Conservation (phyloP, 2,797 vertebrate species). For the Hydrolagus colliei region DNA sequence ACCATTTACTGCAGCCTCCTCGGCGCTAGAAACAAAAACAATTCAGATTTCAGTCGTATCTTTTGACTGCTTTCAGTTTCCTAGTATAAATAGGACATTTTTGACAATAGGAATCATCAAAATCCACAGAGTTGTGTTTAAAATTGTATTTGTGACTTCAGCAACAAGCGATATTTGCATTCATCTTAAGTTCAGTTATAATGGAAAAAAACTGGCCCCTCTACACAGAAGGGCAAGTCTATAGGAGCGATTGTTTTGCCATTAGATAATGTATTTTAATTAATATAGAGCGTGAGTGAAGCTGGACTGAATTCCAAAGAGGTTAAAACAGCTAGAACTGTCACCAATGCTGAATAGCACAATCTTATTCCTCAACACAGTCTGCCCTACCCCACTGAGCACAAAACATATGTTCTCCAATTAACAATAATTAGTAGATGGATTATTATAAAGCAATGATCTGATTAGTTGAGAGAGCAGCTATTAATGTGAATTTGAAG, state of each 20-base stretch:
- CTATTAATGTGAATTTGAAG: slow-evolving; percentile 14
- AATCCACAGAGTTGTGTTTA: too few relatives aligned
- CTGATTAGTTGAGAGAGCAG: slow-evolving; percentile 24
- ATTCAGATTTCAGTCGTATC: too few relatives aligned
- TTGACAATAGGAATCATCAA: too few relatives aligned
- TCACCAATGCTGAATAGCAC: slow-evolving; percentile 4
- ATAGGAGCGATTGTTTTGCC: not conserved
- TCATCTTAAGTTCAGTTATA: not conserved
- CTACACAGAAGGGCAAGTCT: not conserved
- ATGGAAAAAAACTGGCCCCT: not conserved
- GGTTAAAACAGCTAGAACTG: not conserved
- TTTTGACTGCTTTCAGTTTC: too few relatives aligned
- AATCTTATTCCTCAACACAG: slow-evolving; percentile 27
- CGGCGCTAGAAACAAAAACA: too few relatives aligned
- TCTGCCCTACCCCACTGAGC: slow-evolving; percentile 30
- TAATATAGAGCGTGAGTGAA: not conserved
- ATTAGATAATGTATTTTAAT: not conserved
- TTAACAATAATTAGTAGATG: slow-evolving; percentile 32
- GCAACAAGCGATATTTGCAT: too few relatives aligned
- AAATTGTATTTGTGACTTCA: too few relatives aligned
- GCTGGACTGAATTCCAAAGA: not conserved
- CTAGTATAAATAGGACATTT: too few relatives aligned
- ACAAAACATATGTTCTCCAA: slow-evolving; percentile 31
- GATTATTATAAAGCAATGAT: slow-evolving; percentile 32
- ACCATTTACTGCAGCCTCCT: too few relatives aligned